Base-by-base conservation (phyloP, 92 coral and sea anemone genomes). In the Heteractis magnifica region DNA sequence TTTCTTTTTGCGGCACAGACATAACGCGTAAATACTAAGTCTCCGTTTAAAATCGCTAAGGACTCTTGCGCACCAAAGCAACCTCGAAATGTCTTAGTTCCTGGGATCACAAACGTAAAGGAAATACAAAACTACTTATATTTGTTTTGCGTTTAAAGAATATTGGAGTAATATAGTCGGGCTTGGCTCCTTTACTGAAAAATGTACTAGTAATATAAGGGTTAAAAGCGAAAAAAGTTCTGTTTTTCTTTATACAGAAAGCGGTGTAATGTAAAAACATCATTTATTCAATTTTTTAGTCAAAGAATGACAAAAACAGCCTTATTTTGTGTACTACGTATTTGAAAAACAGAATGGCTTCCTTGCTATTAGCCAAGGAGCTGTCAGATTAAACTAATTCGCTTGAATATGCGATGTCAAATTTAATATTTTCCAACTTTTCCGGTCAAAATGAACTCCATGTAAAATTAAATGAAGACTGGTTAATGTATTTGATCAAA, bases 341-440 rank as follows among this genome's bases (percentile, higher is more conserved):
- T 48, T 51, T 49, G 20, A 16, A 34, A 80, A 64, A 34, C 51
- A 20, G 71, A 41, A 79, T 79, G 73, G 72, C 73, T 74, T 75
- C 16, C 73, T 74, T 8, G 20, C 77, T 51, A 81, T 81, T 81
- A 81, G 77, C 48, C 84, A 81, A 81, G n/a, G 77, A 68, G 44
- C 59, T 81, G 84, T 81, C 84, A 81, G 84, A 81, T 81, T 81
- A 81, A 23, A 70, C 84, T 71, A 81, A 81, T 81, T 68, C 84
- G 21, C 51, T 68, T 18, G 77, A 81, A 81, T 81, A 16, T 74
- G 55, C 48, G 49, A n/a, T 62, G 51, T 81, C 65, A 68, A 70
- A 64, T 51, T 81, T 56, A 65, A 65, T 65, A 80, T 81, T 81
- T 75, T 56, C 52, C 71, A 79, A n/a, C 65, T 49, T 81, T 81